Percentiles rank a stretch among this genome's conserved stretches.
These are phyloP conservation scores for Drosophila kanekoi DNA, from an alignment of 2,888 invertebrate genomes.

Conservation along the genomic window DNA sequence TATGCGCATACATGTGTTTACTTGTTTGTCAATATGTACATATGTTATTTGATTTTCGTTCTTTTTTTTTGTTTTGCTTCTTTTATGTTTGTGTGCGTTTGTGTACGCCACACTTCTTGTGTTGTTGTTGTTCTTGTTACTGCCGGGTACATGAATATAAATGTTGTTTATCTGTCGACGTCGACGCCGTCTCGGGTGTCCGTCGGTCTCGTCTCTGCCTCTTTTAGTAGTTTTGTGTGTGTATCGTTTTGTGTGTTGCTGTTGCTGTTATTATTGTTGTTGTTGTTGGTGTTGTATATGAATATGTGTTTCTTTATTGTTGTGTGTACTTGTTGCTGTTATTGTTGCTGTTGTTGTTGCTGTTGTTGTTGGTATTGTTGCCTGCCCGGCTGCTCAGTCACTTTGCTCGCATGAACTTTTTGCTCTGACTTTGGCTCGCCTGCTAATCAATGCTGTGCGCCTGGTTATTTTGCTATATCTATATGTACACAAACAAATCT, in stretches of 20 bases:
- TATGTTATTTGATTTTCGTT: slow-evolving; percentile 76
- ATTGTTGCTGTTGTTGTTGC: slow-evolving; percentile 22
- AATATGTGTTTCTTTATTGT: slow-evolving; percentile 76
- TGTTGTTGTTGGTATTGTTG: slow-evolving; percentile 37
- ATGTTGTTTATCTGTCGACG: slow-evolving; percentile 76
- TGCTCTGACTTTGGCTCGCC: slow-evolving; percentile 67
- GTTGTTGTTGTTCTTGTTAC: slow-evolving; percentile 55
- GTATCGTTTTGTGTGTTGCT: slow-evolving; percentile 51
- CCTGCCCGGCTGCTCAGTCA: slow-evolving; percentile 46
- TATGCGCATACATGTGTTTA: slow-evolving; percentile 41
- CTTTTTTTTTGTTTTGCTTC: slow-evolving; percentile 55
- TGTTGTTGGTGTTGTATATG: slow-evolving; percentile 58
- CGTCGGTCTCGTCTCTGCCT: slow-evolving; percentile 48
- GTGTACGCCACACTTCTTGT: slow-evolving; percentile 54
- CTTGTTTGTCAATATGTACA: slow-evolving; percentile 76
- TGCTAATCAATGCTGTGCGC: slow-evolving; percentile 80
- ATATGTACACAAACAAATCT: slow-evolving; percentile 82
- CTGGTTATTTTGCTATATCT: slow-evolving; percentile 80
- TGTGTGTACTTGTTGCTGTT: slow-evolving; percentile 74
- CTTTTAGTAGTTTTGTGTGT: slow-evolving; percentile 69
- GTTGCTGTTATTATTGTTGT: slow-evolving; percentile 44
- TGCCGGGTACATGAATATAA: slow-evolving; percentile 78
- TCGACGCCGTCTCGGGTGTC: slow-evolving; percentile 56
- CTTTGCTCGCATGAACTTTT: slow-evolving; percentile 70
- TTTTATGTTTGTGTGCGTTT: slow-evolving; percentile 45